Evolutionary conservation across 2,888 invertebrate species (phyloP), one percentile per base, ranked within the genome.

Genomic region (Cenopis cana): DNA sequence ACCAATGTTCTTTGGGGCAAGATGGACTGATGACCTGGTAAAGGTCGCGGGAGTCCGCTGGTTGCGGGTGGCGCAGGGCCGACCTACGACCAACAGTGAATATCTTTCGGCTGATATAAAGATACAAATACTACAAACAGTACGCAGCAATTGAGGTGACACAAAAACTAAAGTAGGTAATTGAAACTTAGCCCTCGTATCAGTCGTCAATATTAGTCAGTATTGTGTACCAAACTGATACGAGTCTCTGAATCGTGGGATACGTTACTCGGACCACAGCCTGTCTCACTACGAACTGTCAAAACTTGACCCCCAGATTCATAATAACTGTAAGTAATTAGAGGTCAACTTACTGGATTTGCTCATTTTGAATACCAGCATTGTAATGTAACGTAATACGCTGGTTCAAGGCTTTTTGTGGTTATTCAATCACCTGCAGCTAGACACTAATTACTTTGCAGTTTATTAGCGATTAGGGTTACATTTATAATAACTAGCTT

Each of bases 301-400:
- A 6, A 1, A 46, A 6, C 46, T 6, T 46, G 46, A 46, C n/a
- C n/a, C n/a, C 1, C 8, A 8, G n/a, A 1, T 46, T n/a, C 46
- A 0, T 6, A 46, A n/a, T n/a, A 46, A n/a, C n/a, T 46, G 14
- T 0, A 8, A 14, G n/a, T 46, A 6, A 46, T n/a, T n/a, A 8
- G n/a, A 46, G n/a, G n/a, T 46, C 46, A 6, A 46, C 41, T 46
- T n/a, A 46, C n/a, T n/a, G 1, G 46, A 1, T 6, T 46, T n/a
- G 46, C n/a, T 12, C n/a, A 12, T 46, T 6, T 46, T 46, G 46
- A n/a, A n/a, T n/a, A n/a, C n/a, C 8, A 41, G 24, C 9, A n/a
- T n/a, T n/a, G n/a, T n/a, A n/a, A n/a, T n/a, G 55, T 24, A 55
- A 55, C 3, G 55, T 20, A 59, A n/a, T 10, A 50, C 61, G 12